These are phyloP conservation scores for Zapornia atra DNA, from an alignment of 2,113 vertebrate genomes.

Conservation along the genomic window DNA sequence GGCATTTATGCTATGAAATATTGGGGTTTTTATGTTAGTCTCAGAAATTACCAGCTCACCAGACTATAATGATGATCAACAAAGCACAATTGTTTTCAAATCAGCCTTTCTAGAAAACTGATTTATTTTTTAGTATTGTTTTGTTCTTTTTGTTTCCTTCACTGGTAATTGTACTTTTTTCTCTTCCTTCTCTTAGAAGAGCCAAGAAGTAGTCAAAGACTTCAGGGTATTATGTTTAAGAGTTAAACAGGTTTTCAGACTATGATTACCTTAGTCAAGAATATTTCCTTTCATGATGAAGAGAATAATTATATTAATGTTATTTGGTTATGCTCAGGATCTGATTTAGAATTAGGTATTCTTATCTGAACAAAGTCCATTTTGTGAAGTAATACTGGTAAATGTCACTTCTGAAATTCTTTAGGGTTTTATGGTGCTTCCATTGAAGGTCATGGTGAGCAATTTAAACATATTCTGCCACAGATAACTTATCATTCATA, in stretches of 20 bases:
- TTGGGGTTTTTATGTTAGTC: not conserved
- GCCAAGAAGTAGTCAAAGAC: not conserved
- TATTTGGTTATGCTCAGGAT: not conserved
- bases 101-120: not conserved
- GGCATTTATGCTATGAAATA: not conserved
- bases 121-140: not conserved
- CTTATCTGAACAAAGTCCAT: not conserved
- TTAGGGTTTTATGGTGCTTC: not conserved
- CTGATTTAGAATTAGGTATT: not conserved
- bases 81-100: not conserved
- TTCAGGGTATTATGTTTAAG: not conserved
- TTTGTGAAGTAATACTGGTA: not conserved
- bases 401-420: not conserved
- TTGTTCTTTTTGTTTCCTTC: not conserved
- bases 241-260: not conserved
- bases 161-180: not conserved
- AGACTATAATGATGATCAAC: not conserved
- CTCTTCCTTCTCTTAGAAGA: not conserved
- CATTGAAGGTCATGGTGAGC: not conserved
- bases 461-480: not conserved
- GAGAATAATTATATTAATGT: not conserved
- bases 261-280: not conserved
- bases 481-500: not conserved
- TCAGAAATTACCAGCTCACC: not conserved
- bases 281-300: not conserved